Evolutionary conservation across 2,797 vertebrate species (phyloP).

Genomic region (Macroramphosus scolopax): DNA sequence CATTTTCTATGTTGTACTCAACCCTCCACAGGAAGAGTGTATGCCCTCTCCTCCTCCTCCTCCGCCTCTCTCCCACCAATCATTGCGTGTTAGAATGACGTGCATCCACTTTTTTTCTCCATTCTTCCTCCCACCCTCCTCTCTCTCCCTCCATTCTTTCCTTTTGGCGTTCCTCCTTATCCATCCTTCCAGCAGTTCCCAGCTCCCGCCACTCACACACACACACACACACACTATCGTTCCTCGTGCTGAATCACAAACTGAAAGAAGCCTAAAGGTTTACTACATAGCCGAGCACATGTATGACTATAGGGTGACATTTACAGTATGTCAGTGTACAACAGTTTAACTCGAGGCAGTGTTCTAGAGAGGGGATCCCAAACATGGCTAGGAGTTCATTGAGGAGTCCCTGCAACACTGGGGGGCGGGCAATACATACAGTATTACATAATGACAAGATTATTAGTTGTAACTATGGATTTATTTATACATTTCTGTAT

Average conservation of each 20-base stretch:
- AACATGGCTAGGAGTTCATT: too few species aligned
- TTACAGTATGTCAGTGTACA: constrained; percentile 35
- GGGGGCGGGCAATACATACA: too few species aligned
- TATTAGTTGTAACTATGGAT: too few species aligned
- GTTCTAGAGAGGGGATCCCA: too few species aligned
- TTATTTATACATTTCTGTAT: too few species aligned
- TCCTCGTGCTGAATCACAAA: constrained; percentile 23
- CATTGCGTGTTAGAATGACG: constrained; percentile 63
- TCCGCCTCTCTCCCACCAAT: constrained; percentile 57
- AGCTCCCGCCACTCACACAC: neutral
- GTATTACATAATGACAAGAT: too few species aligned
- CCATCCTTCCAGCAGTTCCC: constrained; percentile 40
- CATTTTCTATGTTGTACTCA: constrained; percentile 14
- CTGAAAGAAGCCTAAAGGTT: constrained; percentile 31
- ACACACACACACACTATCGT: neutral
- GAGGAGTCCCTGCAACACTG: too few species aligned
- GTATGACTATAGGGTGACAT: constrained; percentile 31
- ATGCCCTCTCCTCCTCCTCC: constrained; percentile 27
- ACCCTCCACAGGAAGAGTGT: constrained; percentile 48
- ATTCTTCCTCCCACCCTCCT: neutral
- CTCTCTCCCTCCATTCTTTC: constrained; percentile 13
- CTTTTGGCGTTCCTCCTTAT: constrained; percentile 23
- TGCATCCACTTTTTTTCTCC: constrained; percentile 41
- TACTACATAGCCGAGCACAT: constrained; percentile 18
- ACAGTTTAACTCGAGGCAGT: constrained; percentile 3